Base-by-base conservation (phyloP, 2,113 vertebrate genomes). In the Anarhynchus alexandrinus region DNA sequence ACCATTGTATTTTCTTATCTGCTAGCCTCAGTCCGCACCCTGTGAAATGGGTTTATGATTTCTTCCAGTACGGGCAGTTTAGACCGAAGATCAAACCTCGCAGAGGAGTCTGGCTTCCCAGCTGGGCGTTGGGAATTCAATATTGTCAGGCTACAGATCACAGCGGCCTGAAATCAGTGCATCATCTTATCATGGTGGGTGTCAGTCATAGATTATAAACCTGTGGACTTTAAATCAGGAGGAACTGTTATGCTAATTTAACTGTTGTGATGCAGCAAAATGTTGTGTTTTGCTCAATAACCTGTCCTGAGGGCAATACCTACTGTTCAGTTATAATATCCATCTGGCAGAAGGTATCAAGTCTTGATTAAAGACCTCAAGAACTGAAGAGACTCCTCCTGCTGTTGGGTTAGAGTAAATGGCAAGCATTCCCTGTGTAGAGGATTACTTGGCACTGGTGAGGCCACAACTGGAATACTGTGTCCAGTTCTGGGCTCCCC, bases 21-120 rank as follows among this genome's bases (percentile, higher is more conserved):
- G 29, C 42, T 40, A 49, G 19, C 22, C n/a, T 65, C 36, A 34
- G 3, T 30, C 6, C 0, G 3, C n/a, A 1, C 15, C 36, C 32
- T 34, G 8, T 61, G 58, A 76, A 43, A 72, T 5, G 14, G 14
- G 6, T 69, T 90, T 32, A 20, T 36, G 45, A 76, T 58, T 93
- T 52, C 25, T 77, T 52, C 57, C 34, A 38, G 58, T 42, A 18
- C 15, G n/a, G 27, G n/a, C 55, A 66, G 5, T 57, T 92, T 22
- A 83, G 62, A 66, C 15, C 49, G 27, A 71, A 47, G 45, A 81
- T 30, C 55, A 81, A 59, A 55, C 52, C 79, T 76, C 2, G 1
- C n/a, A 66, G n/a, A 84, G 15, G 49, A 84, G 25, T 16, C 38
- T 64, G 73, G 38, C 38, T 87, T 74, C 0, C n/a, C 23, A 40